Base-by-base conservation (phyloP, 2,888 invertebrate species). In the Pterobdella sp. region DNA sequence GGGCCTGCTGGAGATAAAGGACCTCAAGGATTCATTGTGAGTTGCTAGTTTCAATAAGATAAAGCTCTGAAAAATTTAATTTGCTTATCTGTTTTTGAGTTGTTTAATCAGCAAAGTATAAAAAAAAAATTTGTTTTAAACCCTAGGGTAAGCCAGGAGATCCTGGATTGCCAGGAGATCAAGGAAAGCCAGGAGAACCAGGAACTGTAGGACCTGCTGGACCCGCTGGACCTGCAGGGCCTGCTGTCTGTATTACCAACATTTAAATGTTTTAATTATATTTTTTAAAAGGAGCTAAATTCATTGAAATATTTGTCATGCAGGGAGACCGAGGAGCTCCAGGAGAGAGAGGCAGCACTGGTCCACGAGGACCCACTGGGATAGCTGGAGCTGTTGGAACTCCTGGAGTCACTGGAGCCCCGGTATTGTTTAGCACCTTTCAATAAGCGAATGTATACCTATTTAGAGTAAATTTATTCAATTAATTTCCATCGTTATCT, bases 361-460 rank as follows among this genome's bases (percentile, higher is more conserved):
- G 91, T 75, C 84, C 88, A 22, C 88, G 89, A 71, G 91, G 91
- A 77, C 84, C 89, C 78, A 84, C 90, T 76, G 94, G 94, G 52
- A 90, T 90, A 82, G 86, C 89, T 70, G 93, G 91, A 0, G 87
- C 88, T 1, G 85, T 87, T 79, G 93, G 93, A 1, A 34, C 69
- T 31, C 22, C 65, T 18, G 74, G 74, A 64, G 74, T 73, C 26
- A 65, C 68, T 65, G 74, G 74, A 52, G 74, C 74, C n/a, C 74
- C 74, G 10, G 74, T 74, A 52, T 37, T 49, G n/a, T 49, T 49
- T 49, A 49, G 52, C n/a, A 49, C n/a, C n/a, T 49, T 49, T 49
- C n/a, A 49, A 18, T 18, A 18, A 14, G n/a, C 14, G 14, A 49
- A 49, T 18, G n/a, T 49, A 18, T 49, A 49, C n/a, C n/a, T 49